phyloP scores from a whole-genome alignment of 2,888 invertebrate species.

The Hirudinaria manillensis region DNA sequence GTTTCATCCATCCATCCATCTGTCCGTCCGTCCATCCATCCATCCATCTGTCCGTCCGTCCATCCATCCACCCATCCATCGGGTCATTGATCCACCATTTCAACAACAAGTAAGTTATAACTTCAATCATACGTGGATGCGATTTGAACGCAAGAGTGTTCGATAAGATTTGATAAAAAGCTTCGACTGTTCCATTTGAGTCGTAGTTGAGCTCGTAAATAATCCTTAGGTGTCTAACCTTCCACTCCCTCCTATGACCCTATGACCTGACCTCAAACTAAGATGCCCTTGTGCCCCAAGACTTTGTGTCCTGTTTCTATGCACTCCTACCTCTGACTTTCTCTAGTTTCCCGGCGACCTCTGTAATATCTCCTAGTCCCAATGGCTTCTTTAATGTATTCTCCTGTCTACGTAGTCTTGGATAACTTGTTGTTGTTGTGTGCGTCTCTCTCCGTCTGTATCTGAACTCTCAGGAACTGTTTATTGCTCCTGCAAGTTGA shows the following conservation, averaged over 20 bases:
- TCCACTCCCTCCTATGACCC: background rate
- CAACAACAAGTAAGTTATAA: background rate
- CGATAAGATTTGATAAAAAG: constrained; percentile 15
- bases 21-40: background rate
- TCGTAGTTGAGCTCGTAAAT: background rate
- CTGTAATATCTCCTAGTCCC: no score
- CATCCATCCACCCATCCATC: background rate
- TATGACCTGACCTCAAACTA: no score
- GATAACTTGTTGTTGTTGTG: no score
- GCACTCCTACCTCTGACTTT: background rate
- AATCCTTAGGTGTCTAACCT: background rate
- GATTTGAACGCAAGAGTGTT: background rate
- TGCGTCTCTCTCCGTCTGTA: no score
- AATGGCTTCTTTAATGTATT: no score
- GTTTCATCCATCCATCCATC: background rate
- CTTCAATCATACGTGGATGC: background rate
- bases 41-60: background rate
- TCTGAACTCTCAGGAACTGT: no score
- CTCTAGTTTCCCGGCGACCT: no score
- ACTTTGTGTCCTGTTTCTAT: background rate
- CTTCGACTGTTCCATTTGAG: background rate
- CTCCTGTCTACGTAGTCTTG: no score
- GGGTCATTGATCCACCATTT: background rate
- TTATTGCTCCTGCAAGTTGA: no score
- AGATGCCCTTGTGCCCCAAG: no score